Conservation (phyloP, 2,888 invertebrate genomes). For the Meteorus cinctellus region DNA sequence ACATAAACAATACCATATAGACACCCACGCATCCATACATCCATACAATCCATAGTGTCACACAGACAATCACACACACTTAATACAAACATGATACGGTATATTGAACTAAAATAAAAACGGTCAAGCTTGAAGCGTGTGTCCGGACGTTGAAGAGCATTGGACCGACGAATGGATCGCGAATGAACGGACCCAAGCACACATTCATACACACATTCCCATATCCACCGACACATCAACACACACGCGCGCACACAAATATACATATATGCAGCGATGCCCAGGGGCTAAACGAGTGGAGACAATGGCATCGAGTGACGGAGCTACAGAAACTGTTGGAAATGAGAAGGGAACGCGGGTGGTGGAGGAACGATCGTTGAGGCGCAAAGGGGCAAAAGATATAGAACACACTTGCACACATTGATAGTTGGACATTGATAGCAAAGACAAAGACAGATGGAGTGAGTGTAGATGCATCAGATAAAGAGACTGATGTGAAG, state of each 20-base stretch:
- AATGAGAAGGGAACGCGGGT: conserved; percentile 37
- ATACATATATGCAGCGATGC: conserved; percentile 31
- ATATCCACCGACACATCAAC: neutral
- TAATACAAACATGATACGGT: conserved; percentile 39
- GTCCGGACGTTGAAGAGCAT: conserved; percentile 50
- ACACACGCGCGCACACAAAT: neutral
- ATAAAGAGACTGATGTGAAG: conserved; percentile 29
- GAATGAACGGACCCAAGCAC: conserved; percentile 49
- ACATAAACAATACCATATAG: conserved; percentile 22
- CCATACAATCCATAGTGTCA: conserved; percentile 19
- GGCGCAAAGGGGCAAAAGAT: neutral
- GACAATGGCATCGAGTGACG: conserved; percentile 49
- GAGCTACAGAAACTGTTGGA: conserved; percentile 47
- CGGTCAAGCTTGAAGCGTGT: conserved; percentile 45
- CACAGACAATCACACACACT: neutral
- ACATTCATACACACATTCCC: neutral
- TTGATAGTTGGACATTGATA: neutral
- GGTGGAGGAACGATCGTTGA: conserved; percentile 1
- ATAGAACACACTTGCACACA: neutral
- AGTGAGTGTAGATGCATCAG: conserved; percentile 27
- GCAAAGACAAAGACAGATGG: conserved; percentile 5
- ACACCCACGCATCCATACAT: conserved; percentile 33
- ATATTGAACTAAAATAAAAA: conserved; percentile 54
- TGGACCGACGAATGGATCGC: conserved; percentile 53
- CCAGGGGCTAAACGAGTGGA: conserved; percentile 49